Evolutionary conservation across 2,113 vertebrate species (phyloP).

Genomic region (Nothoprocta pentlandii): DNA sequence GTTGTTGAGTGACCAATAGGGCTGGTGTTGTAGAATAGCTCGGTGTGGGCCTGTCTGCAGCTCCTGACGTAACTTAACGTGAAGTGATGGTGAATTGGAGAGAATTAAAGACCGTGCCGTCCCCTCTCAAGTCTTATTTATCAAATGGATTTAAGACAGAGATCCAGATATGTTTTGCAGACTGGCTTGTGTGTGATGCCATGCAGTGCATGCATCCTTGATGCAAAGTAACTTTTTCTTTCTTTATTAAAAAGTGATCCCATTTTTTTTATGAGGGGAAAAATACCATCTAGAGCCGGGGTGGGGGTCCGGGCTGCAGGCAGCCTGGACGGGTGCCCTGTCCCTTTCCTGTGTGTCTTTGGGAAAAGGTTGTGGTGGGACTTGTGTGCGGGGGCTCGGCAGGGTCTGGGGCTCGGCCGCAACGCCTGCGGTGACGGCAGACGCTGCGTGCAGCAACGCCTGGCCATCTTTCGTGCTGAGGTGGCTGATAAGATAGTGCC

Average conservation of each 20-base stretch:
- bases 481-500: neutral
- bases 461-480: neutral
- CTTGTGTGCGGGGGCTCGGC: neutral
- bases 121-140: neutral
- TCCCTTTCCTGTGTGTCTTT: neutral
- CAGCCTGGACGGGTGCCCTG: neutral
- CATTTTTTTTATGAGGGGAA: neutral
- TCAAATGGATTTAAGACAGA: neutral
- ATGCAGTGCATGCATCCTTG: neutral
- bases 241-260: neutral
- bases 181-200: fast-evolving
- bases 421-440: neutral
- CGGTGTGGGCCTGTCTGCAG: neutral
- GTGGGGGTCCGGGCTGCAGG: neutral
- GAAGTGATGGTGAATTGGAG: neutral
- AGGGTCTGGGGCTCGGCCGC: neutral
- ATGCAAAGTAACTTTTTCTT: neutral
- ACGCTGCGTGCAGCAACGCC: neutral
- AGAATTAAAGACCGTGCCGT: neutral
- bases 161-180: neutral
- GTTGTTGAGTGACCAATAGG: neutral
- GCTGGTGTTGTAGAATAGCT: neutral
- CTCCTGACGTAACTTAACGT: neutral
- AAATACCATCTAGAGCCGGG: neutral
- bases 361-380: neutral